Percentiles rank a stretch among this genome's conserved stretches.
Evolutionary conservation across 2,888 invertebrate genomes (phyloP).

Genomic region (Xylocampa areola): DNA sequence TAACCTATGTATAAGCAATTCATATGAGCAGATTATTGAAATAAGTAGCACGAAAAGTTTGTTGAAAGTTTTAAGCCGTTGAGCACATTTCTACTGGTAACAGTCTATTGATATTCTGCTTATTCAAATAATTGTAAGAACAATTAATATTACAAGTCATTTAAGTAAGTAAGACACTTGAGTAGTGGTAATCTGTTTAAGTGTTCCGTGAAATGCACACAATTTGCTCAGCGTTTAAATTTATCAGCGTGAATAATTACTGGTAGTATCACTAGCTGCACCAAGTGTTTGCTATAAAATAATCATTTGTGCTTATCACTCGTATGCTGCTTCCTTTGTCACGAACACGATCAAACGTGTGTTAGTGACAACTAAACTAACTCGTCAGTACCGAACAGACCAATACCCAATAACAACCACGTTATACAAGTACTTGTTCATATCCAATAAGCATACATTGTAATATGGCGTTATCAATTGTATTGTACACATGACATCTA

Average conservation of each 20-base stretch:
- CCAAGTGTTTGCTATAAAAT: background rate
- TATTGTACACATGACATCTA: background rate
- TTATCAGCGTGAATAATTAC: constrained; percentile 18
- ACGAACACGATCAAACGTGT: background rate
- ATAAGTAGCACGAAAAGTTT: no score
- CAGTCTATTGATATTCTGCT: constrained; percentile 10
- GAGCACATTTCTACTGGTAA: constrained; percentile 9
- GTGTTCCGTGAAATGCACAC: constrained; percentile 11
- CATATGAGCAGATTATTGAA: no score
- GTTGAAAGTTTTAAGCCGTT: no score
- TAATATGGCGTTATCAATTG: constrained; percentile 1
- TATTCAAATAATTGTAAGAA: constrained; percentile 9
- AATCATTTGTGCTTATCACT: background rate
- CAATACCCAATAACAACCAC: background rate
- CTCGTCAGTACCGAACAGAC: no score
- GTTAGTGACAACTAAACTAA: no score
- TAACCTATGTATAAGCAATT: no score
- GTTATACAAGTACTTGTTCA: background rate
- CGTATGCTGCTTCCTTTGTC: background rate
- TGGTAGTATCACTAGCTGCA: background rate
- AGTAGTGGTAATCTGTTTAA: constrained; percentile 16
- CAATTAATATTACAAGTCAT: constrained; percentile 20
- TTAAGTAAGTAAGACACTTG: constrained; percentile 7
- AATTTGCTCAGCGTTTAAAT: background rate
- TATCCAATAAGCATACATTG: background rate